Evolutionary conservation across 2,888 invertebrate species (phyloP).

Genomic region (Caenorhabditis angaria): DNA sequence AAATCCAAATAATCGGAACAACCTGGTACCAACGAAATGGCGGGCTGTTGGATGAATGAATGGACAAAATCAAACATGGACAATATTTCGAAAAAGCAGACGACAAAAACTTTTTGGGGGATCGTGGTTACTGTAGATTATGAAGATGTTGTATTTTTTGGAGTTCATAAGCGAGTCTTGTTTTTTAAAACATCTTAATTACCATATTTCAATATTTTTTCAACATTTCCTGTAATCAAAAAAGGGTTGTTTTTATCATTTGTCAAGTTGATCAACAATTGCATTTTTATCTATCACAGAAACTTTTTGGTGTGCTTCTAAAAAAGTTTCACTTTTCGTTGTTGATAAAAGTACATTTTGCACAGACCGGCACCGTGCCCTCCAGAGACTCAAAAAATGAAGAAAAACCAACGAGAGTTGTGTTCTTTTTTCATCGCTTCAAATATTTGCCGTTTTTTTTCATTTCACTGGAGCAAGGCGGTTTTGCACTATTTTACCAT

Average conservation of each 20-base stretch:
- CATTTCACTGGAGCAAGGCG: background rate
- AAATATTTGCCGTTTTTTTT: slow-evolving; percentile 1
- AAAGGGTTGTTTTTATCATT: background rate
- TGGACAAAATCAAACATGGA: slow-evolving; percentile 1
- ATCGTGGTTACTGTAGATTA: background rate
- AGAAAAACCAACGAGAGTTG: background rate
- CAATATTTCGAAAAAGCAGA: slow-evolving; percentile 7
- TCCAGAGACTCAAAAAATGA: background rate
- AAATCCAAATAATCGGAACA: slow-evolving; percentile 43
- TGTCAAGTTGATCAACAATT: background rate
- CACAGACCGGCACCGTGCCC: slow-evolving; percentile 2
- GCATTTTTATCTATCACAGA: background rate
- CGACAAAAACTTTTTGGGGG: slow-evolving; percentile 5
- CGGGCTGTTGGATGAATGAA: slow-evolving; percentile 8
- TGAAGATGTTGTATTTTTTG: no score
- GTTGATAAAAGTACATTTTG: slow-evolving; percentile 1
- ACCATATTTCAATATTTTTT: no score
- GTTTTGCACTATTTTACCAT: slow-evolving; percentile 2
- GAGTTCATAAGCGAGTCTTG: no score
- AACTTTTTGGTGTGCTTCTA: no score
- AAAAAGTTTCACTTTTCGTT: background rate
- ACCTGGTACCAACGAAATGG: slow-evolving; percentile 29
- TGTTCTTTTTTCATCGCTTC: background rate
- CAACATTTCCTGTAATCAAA: no score
- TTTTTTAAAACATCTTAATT: no score